Percentiles rank a stretch among this genome's conserved stretches.
These are phyloP conservation scores for Eulemur rufifrons DNA, from an alignment of 2,113 vertebrate species.

Conservation along the genomic window DNA sequence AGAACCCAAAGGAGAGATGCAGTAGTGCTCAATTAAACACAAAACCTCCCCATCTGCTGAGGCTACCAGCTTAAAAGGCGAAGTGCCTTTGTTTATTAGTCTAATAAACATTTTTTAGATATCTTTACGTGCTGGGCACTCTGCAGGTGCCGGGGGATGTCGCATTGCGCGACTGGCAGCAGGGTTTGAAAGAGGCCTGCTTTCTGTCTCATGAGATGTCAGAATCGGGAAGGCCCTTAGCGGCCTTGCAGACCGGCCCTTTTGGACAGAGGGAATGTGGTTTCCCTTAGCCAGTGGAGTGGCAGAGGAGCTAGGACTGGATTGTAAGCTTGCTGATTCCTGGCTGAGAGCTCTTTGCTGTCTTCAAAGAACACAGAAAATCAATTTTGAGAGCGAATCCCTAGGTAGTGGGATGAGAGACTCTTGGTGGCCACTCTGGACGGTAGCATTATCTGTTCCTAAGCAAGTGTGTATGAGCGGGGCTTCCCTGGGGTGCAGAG, in stretches of 20 bases:
- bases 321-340: neutral
- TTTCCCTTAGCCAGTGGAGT: neutral
- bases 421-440: fast-evolving
- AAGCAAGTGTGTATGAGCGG: fast-evolving
- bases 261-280: neutral
- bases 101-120: neutral
- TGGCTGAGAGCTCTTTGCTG: neutral
- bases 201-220: neutral
- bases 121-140: neutral
- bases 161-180: fast-evolving
- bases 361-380: neutral
- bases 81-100: neutral
- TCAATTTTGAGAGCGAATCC: neutral
- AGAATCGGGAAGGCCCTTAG: neutral
- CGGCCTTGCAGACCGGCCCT: neutral
- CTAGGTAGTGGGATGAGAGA: neutral
- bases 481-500: neutral
- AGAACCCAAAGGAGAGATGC: neutral
- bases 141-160: neutral
- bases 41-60: neutral
- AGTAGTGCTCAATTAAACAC: neutral
- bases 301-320: neutral
- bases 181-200: neutral
- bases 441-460: neutral
- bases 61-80: neutral